Base-by-base conservation (phyloP, 2,113 vertebrate species). In the Andinoacara biseriatus region DNA sequence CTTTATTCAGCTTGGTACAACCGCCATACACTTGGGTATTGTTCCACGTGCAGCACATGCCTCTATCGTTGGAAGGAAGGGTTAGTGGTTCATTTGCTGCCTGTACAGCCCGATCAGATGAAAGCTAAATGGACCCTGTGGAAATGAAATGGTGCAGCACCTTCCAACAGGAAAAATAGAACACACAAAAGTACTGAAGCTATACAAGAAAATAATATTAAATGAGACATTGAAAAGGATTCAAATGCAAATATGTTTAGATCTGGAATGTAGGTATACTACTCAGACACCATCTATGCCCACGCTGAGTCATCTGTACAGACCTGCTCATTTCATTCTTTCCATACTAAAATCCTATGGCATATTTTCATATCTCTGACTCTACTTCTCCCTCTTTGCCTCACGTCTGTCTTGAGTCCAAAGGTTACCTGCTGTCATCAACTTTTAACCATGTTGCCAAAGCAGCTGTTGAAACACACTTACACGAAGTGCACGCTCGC, bases 341-440 rank as follows among this genome's bases (percentile, higher is more conserved):
- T 52, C 17, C 26, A n/a, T 72, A 49, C 29, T 72, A 0, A 31
- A 72, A 33, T 52, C 46, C 18, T 76, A 17, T 62, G 43, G 29
- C 58, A 58, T 3, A 35, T 17, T 58, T 79, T 58, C 60, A 43
- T 31, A 59, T 59, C 15, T 22, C n/a, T 3, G 33, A 29, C 72
- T 58, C 14, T 49, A 9, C 83, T 58, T 58, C 43, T 75, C 77
- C 63, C 29, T 74, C 60, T 56, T 24, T 8, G 20, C 62, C 62
- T 76, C 33, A 74, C 57, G 18, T 69, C 54, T 49, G 46, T 40
- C 18, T 58, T 0, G 38, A 78, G 92, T 94, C 84, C 88, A 92
- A 93, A 93, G 92, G 87, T 92, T 77, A 83, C 78, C 78, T 5
- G 10, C 81, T 89, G 84, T 92, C 90, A 83, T 90, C 88, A 89